Evolutionary conservation across 2,797 vertebrate species (phyloP).

Genomic region (Aldrovandia affinis): DNA sequence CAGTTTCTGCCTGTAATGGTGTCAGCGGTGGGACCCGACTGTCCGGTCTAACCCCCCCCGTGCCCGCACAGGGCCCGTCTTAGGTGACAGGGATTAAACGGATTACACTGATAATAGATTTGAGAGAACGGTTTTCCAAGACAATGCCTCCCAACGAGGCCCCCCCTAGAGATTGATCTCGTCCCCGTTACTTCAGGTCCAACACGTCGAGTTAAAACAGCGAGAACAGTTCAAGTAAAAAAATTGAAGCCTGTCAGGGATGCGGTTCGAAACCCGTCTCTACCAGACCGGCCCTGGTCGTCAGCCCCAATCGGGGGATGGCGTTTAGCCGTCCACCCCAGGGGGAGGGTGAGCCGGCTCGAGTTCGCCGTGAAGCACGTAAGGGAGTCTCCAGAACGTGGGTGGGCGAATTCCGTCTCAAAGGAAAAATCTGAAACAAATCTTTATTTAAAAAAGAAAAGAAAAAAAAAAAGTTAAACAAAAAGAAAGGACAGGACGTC

Average conservation of each 20-base stretch:
- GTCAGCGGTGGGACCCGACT: constrained; percentile 48
- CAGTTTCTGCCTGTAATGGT: constrained; percentile 33
- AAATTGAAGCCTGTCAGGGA: no score
- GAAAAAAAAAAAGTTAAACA: background rate
- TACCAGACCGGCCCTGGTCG: no score
- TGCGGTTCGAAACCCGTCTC: no score
- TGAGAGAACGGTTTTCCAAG: constrained; percentile 68
- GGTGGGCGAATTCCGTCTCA: no score
- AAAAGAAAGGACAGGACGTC: no score
- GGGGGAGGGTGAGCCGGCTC: no score
- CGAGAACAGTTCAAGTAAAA: constrained; percentile 14
- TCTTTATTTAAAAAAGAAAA: no score
- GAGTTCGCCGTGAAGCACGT: no score
- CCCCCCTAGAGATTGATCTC: constrained; percentile 48
- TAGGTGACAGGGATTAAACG: constrained; percentile 70
- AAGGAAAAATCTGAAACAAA: no score
- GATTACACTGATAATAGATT: constrained; percentile 74
- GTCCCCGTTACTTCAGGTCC: constrained; percentile 24
- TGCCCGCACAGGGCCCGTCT: constrained; percentile 53
- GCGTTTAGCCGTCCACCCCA: no score
- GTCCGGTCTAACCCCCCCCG: constrained; percentile 26
- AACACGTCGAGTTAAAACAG: background rate
- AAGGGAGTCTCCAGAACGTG: no score
- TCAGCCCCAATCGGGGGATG: no score
- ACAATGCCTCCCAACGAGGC: constrained; percentile 50